Percentiles rank a stretch among this genome's conserved stretches.
Evolutionary conservation across 2,797 vertebrate genomes (phyloP).

Genomic region (Sarcoramphus papa): DNA sequence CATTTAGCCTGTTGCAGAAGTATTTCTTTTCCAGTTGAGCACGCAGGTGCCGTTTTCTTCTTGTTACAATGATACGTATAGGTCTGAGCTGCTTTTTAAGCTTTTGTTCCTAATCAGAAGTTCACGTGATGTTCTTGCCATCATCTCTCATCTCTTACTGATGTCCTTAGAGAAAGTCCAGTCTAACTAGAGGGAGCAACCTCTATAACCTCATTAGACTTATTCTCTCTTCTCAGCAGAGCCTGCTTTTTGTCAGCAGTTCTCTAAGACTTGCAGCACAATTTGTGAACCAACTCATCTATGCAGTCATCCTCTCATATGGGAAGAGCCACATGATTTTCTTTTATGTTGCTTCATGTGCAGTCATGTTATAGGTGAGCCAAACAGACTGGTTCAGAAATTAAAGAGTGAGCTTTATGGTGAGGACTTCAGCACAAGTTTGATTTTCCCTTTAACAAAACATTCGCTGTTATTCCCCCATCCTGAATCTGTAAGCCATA

Average conservation of each 20-base stretch:
- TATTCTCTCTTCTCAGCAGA: constrained; percentile 24
- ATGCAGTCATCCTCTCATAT: constrained; percentile 27
- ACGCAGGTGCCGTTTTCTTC: neutral
- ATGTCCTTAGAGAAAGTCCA: constrained; percentile 11
- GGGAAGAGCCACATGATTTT: constrained; percentile 26
- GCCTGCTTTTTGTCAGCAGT: constrained; percentile 58
- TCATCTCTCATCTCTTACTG: neutral
- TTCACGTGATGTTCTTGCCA: neutral
- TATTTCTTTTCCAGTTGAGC: neutral
- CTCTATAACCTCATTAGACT: neutral
- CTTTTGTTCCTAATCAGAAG: neutral
- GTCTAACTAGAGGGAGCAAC: neutral
- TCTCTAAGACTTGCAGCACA: neutral
- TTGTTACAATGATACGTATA: neutral
- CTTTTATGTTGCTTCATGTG: constrained; percentile 60
- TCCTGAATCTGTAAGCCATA: neutral
- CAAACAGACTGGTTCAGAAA: constrained; percentile 52
- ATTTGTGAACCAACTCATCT: constrained; percentile 42
- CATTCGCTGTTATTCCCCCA: neutral
- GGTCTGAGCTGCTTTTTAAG: neutral
- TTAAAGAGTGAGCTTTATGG: constrained; percentile 39
- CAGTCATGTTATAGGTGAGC: constrained; percentile 4
- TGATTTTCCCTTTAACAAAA: neutral
- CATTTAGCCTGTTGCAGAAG: neutral
- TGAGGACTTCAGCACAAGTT: neutral